Base-by-base conservation (phyloP, 2,888 invertebrate species). In the Morinoia aosen region DNA sequence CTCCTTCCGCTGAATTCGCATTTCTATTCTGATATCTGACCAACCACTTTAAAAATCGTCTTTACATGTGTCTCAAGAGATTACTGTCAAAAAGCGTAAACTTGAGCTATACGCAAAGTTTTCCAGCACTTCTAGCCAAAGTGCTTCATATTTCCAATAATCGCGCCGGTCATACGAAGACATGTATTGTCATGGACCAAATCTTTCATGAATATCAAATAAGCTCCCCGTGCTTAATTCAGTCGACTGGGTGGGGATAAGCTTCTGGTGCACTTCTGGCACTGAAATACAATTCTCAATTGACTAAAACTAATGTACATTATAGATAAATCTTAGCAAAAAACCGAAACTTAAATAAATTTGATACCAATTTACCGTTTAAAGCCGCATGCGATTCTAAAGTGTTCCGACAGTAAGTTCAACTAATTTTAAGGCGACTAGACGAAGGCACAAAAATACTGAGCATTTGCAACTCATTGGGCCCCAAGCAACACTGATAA, bases 391-490 rank as follows among this genome's bases (percentile, higher is more conserved):
- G 19, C 76, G 76, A 33, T 10, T 16, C 76, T 76, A 25, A 76
- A 33, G 76, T 33, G 33, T 16, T 76, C 76, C 33, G 25, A 76
- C 19, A 33, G 76, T 76, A 33, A 16, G 76, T 33, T 33, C 33
- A 3, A 76, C 10, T 8, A 16, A 33, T 10, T 76, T 33, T 16
- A 76, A 90, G 14, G 40, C 40, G 90, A 48, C 90, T 39, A 40
- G 12, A 39, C 14, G 48, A 90, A 3, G 33, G 33, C 58, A 39
- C 33, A 7, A 57, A 91, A 93, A 93, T 25, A 12, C 5, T 25
- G 93, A 93, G 93, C 25, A 58, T 58, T 57, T 93, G 3, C 58
- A 93, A 93, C 48, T 57, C 57, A 93, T 57, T 57, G 56, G 93
- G 56, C n/a, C 57, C 40, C 93, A 40, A 93, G 25, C 57, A 90